Evolutionary conservation across 1,140 invertebrate species (phyloP), one percentile per base, ranked within the genome.

Genomic region (Limonius californicus): DNA sequence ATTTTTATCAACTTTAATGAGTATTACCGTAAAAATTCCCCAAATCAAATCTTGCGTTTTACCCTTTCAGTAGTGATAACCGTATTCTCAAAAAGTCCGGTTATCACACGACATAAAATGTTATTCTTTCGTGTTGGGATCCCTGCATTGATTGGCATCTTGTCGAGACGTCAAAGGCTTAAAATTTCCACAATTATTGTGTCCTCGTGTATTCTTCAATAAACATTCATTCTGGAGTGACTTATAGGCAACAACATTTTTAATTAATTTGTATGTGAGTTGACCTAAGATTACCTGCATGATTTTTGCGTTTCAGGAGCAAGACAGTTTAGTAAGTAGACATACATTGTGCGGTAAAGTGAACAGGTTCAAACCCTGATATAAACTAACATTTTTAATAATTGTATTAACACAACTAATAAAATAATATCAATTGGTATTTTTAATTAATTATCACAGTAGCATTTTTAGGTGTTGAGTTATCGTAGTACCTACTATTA

Each of bases 311-410:
- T 87, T 87, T 72, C 85, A 87, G 86, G 85, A 83, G 71, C 83
- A 85, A 83, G 85, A 86, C 76, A 86, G 80, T 78, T 83, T 87
- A 84, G 86, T 87, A 84, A 87, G 85, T 87, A 86, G 45, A 50
- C 35, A n/a, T 39, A 6, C 35, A 39, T 39, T 39, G 35, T 18
- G n/a, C n/a, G 45, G 45, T 50, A 50, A 50, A 50, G 45, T 50
- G 45, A 50, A 39, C 3, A 39, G 11, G n/a, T n/a, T 39, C 35
- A 39, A 12, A 12, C 2, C n/a, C 35, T 39, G 35, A 39, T 39
- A 9, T n/a, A 27, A 39, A 39, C 35, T 39, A 39, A 39, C 35
- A 6, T 39, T 2, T 11, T 39, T 39, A 39, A 39, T 32, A 32
- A 32, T 32, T 32, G 4, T 32, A 4, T 39, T 39, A 39, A 9